Evolutionary conservation across 2,888 invertebrate genomes (phyloP).

Genomic region (Gortyna flavago): DNA sequence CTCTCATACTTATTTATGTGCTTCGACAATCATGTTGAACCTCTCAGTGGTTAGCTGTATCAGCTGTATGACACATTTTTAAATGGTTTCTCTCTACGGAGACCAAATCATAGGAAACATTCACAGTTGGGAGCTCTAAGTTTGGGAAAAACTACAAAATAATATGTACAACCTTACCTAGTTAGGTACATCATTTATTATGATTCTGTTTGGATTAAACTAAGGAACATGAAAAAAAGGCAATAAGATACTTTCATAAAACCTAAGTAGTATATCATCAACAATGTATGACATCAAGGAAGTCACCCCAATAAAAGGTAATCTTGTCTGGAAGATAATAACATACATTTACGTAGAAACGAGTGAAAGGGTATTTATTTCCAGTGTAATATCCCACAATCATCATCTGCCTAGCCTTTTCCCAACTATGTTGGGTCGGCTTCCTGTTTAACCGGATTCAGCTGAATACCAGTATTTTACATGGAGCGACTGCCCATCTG

Average conservation of each 20-base stretch:
- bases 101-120: not conserved
- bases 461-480: too few relatives aligned
- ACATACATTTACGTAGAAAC: slow-evolving; percentile 25
- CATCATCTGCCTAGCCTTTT: too few relatives aligned
- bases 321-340: slow-evolving; percentile 30
- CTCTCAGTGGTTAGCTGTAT: not conserved
- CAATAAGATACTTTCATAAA: slow-evolving; percentile 14
- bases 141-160: not conserved
- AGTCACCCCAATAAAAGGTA: slow-evolving; percentile 5
- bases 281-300: not conserved
- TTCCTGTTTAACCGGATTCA: too few relatives aligned
- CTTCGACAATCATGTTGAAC: not conserved
- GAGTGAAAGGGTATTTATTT: slow-evolving; percentile 31
- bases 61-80: not conserved
- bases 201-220: slow-evolving; percentile 4
- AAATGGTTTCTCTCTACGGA: not conserved
- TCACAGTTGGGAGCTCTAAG: not conserved
- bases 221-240: slow-evolving; percentile 2
- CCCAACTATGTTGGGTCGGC: too few relatives aligned
- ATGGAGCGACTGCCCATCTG: too few relatives aligned
- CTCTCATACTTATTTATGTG: not conserved
- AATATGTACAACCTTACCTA: not conserved
- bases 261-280: not conserved
- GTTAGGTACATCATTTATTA: not conserved
- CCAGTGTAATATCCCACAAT: slow-evolving; percentile 12